A percentile compares a stretch with the other conserved stretches of the same genome.
These are phyloP conservation scores for Gryllus bimaculatus DNA, from an alignment of 1,140 invertebrate species.

Conservation along the genomic window DNA sequence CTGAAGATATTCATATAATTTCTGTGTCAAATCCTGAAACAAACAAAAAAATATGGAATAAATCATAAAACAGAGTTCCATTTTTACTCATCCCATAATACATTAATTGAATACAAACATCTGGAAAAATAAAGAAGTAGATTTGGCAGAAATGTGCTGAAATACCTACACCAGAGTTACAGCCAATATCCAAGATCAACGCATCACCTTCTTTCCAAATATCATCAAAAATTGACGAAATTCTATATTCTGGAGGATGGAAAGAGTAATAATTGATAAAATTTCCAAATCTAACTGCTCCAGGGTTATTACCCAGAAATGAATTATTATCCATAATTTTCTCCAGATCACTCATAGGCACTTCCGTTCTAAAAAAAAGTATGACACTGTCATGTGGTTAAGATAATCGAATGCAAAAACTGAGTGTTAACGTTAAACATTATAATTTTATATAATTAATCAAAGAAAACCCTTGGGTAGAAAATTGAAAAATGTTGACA, in stretches of 20 bases:
- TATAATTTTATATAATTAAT: too few relatives aligned
- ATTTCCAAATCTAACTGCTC: slow-evolving; percentile 65
- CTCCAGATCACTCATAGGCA: too few relatives aligned
- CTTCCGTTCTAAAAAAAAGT: too few relatives aligned
- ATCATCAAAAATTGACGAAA: slow-evolving; percentile 47
- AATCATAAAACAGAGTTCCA: background rate
- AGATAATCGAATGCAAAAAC: too few relatives aligned
- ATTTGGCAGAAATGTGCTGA: slow-evolving; percentile 13
- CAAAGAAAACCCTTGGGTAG: too few relatives aligned
- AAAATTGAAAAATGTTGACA: too few relatives aligned
- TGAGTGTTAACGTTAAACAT: too few relatives aligned
- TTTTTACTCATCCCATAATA: background rate
- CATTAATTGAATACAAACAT: slow-evolving; percentile 9
- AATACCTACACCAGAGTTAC: slow-evolving; percentile 57
- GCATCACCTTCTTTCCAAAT: slow-evolving; percentile 45
- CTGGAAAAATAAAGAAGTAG: slow-evolving; percentile 12
- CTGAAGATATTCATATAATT: slow-evolving; percentile 45
- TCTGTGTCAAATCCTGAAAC: slow-evolving; percentile 49
- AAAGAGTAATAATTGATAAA: slow-evolving; percentile 82
- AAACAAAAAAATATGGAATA: slow-evolving; percentile 19
- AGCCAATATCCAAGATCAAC: slow-evolving; percentile 63
- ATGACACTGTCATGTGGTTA: too few relatives aligned
- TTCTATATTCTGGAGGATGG: slow-evolving; percentile 55
- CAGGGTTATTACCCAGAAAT: slow-evolving; percentile 44
- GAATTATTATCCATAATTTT: background rate